phyloP scores from a whole-genome alignment of 2,113 vertebrate genomes.

The Pygoscelis antarcticus region DNA sequence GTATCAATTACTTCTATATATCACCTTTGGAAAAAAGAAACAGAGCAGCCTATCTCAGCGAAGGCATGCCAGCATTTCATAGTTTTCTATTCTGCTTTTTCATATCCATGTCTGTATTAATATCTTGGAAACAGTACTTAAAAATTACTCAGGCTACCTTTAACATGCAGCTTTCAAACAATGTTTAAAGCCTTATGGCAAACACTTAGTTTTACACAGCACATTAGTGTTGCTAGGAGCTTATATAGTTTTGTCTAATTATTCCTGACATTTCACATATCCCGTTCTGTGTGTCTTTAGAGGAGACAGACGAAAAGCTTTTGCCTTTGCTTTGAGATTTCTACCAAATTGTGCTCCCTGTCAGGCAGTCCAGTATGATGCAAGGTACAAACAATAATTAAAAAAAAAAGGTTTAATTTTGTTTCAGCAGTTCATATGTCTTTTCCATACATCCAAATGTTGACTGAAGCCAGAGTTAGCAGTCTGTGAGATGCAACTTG shows the following conservation, averaged over 20 bases:
- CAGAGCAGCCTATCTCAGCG: not conserved
- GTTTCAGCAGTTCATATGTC: not conserved
- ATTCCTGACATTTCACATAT: conserved; percentile 67
- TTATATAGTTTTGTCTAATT: conserved; percentile 63
- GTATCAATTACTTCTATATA: not conserved
- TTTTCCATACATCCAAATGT: not conserved
- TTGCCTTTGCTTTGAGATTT: conserved; percentile 23
- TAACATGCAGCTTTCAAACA: conserved; percentile 34
- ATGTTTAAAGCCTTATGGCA: conserved; percentile 31
- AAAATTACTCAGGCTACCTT: conserved; percentile 21
- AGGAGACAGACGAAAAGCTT: conserved; percentile 52
- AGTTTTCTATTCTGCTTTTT: not conserved
- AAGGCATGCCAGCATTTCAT: not conserved
- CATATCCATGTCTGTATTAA: not conserved
- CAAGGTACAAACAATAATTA: not conserved
- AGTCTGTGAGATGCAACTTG: not conserved
- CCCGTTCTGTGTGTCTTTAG: conserved; percentile 19
- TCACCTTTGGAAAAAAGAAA: not conserved
- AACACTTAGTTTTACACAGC: conserved; percentile 15
- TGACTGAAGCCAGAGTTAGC: not conserved
- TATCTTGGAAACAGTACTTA: not conserved
- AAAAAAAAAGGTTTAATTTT: not conserved
- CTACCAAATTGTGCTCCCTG: not conserved
- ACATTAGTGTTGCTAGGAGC: conserved; percentile 33
- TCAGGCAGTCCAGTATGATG: not conserved